Base-by-base conservation (phyloP, 35 echinoderm and acorn worm genomes). In the Eucidaris tribuloides region DNA sequence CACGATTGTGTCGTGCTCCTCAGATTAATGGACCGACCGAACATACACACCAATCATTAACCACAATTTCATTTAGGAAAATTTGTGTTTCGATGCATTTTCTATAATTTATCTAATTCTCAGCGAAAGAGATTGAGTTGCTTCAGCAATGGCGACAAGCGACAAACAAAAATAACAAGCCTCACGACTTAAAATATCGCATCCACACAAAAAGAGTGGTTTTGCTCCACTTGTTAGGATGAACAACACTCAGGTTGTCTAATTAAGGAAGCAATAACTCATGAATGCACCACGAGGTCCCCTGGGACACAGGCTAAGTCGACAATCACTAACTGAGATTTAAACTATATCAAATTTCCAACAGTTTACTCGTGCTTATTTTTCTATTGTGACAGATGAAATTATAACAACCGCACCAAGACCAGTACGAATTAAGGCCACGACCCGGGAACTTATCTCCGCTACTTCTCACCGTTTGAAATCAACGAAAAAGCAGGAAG, bases 1-100 rank as follows among this genome's bases (percentile, higher is more conserved):
- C 37, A n/a, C n/a, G n/a, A n/a, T 27, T 74, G 38, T 74, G 41
- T 74, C 68, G 34, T 33, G 41, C 68, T 42, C 44, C 44, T 40
- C n/a, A n/a, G 44, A 33, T 74, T 74, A 74, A 74, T 74, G 68
- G 68, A 74, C 35, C n/a, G n/a, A n/a, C 68, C 44, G 68, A 74
- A 74, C 68, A 74, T 33, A 25, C 40, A 42, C 68, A 24, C n/a
- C n/a, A n/a, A n/a, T n/a, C n/a, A n/a, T n/a, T n/a, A n/a, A n/a
- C n/a, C n/a, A n/a, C n/a, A n/a, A n/a, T n/a, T n/a, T n/a, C n/a
- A n/a, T n/a, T n/a, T n/a, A n/a, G n/a, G n/a, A n/a, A n/a, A n/a
- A n/a, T n/a, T n/a, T n/a, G n/a, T n/a, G n/a, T n/a, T n/a, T n/a
- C n/a, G n/a, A n/a, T n/a, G n/a, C n/a, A n/a, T n/a, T n/a, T n/a